These are phyloP conservation scores for Tor tambroides DNA, from an alignment of 2,113 vertebrate genomes.

Conservation along the genomic window DNA sequence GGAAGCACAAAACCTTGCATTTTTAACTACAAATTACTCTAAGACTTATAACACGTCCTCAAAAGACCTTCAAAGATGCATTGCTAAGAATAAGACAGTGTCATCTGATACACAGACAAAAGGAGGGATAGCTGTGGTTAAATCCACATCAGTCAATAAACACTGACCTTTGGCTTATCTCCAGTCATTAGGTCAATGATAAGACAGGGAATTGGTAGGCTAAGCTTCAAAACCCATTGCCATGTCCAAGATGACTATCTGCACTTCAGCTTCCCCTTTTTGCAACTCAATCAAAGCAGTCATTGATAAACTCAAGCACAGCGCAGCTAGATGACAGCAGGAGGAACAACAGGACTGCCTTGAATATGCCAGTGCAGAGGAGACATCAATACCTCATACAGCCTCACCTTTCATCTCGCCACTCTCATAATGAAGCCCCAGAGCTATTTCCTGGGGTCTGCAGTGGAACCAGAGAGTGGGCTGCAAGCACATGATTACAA, in stretches of 20 bases:
- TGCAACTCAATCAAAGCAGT: constrained; percentile 45
- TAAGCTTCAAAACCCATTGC: constrained; percentile 8
- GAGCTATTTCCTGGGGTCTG: constrained; percentile 20
- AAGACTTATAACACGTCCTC: not conserved
- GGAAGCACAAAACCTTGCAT: too few relatives aligned
- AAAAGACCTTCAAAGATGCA: not conserved
- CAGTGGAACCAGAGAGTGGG: not conserved
- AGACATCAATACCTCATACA: constrained; percentile 59
- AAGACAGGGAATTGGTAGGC: not conserved
- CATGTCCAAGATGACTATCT: not conserved
- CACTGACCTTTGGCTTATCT: constrained; percentile 19
- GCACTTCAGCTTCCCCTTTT: constrained; percentile 8
- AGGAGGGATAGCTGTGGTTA: not conserved
- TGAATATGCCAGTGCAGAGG: constrained; percentile 69
- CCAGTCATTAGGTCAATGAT: constrained; percentile 4
- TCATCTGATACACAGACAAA: constrained; percentile 29
- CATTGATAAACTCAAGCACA: constrained; percentile 63
- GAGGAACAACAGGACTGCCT: constrained; percentile 64
- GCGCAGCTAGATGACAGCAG: constrained; percentile 60
- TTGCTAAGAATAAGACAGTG: not conserved
- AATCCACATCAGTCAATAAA: not conserved
- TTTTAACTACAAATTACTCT: not conserved
- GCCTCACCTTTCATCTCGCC: constrained; percentile 63
- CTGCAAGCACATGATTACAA: not conserved
- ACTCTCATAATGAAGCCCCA: constrained; percentile 61